Evolutionary conservation across 2,888 invertebrate genomes (phyloP).

Genomic region (Drosophila melanosoma): DNA sequence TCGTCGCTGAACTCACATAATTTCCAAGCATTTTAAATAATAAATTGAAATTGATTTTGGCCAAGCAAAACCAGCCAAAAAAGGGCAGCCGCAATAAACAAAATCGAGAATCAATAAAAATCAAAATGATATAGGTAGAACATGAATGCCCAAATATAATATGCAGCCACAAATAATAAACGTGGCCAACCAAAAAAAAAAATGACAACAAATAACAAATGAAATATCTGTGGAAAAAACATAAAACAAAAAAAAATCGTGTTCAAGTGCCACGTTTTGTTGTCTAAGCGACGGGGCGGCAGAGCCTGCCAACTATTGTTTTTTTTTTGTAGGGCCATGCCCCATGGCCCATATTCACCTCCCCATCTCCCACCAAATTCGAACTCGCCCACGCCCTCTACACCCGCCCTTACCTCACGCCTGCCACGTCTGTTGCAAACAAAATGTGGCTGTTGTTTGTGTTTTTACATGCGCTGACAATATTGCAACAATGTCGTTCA

Average conservation of each 20-base stretch:
- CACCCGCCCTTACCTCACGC: conserved; percentile 1
- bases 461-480: conserved; percentile 74
- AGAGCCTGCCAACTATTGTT: conserved; percentile 31
- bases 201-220: conserved; percentile 41
- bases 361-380: neutral
- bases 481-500: conserved; percentile 74
- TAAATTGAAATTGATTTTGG: conserved; percentile 59
- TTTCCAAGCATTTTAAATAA: conserved; percentile 65
- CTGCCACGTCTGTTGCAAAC: conserved; percentile 65
- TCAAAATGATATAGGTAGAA: conserved; percentile 64
- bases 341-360: conserved; percentile 37
- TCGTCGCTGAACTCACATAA: conserved; percentile 71
- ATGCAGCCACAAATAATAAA: conserved; percentile 76
- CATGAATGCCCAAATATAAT: conserved; percentile 79
- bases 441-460: conserved; percentile 65
- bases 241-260: conserved; percentile 61
- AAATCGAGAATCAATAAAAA: conserved; percentile 71
- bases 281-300: conserved; percentile 62
- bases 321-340: conserved; percentile 66
- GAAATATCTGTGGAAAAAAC: conserved; percentile 25
- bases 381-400: neutral
- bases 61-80: conserved; percentile 55
- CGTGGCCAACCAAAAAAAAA: conserved; percentile 56
- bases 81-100: conserved; percentile 72
- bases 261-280: conserved; percentile 75